Evolutionary conservation across 2,888 invertebrate species (phyloP).

Genomic region (Cataglyphis cursor): DNA sequence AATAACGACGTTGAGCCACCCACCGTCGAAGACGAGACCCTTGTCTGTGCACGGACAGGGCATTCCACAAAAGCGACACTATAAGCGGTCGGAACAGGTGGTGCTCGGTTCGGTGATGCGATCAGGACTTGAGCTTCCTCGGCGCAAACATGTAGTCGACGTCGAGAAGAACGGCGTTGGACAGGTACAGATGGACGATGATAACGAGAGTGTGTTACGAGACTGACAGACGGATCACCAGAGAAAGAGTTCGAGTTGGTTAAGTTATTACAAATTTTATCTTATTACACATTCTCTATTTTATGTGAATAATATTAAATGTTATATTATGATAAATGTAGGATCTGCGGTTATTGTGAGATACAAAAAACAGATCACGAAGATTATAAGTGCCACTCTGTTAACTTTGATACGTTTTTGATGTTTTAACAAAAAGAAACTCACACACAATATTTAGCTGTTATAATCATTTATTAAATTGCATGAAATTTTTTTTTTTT

Average conservation of each 20-base stretch:
- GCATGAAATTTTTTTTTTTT: neutral
- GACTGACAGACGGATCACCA: neutral
- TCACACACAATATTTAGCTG: neutral
- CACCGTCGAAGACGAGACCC: conserved; percentile 11
- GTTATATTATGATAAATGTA: neutral
- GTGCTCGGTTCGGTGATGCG: conserved; percentile 22
- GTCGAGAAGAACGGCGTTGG: conserved; percentile 21
- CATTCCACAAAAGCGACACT: conserved; percentile 13
- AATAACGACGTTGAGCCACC: conserved; percentile 72
- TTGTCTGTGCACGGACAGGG: conserved; percentile 27
- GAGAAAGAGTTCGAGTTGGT: neutral
- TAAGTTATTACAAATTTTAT: conserved; percentile 3
- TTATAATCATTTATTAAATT: neutral
- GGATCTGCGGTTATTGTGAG: neutral
- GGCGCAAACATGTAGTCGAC: conserved; percentile 18
- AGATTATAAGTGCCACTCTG: neutral
- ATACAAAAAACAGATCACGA: neutral
- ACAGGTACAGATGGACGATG: conserved; percentile 30
- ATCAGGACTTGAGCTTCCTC: conserved; percentile 4
- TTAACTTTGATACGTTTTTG: neutral
- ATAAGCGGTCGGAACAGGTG: conserved; percentile 18
- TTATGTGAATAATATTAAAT: conserved; percentile 1
- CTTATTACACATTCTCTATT: neutral
- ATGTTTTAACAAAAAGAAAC: neutral
- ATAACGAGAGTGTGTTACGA: conserved; percentile 14